Conservation (phyloP, 1,140 invertebrate genomes). For the Conus ventricosus region DNA sequence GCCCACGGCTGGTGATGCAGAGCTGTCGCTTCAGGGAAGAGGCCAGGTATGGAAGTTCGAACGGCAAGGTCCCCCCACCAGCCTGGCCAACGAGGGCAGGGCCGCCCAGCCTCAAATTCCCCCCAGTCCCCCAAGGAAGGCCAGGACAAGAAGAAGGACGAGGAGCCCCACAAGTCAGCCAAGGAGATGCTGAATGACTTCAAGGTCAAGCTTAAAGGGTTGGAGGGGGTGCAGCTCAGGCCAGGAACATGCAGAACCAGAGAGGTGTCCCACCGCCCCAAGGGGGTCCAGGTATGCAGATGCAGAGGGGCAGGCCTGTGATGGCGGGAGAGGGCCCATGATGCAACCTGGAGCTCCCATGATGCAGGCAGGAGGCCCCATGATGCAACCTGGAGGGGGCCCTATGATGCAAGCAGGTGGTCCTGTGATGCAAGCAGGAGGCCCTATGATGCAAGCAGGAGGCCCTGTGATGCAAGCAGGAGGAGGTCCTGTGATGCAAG, state of each 20-base stretch:
- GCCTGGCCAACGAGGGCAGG: background rate
- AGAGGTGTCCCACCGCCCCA: too few relatives aligned
- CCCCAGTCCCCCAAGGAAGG: background rate
- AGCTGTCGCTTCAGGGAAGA: constrained; percentile 43
- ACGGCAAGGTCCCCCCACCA: constrained; percentile 8
- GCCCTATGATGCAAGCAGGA: background rate
- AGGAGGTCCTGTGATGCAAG: background rate
- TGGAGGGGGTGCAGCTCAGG: background rate
- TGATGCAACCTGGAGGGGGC: background rate
- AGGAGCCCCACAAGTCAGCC: background rate
- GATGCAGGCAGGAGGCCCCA: background rate
- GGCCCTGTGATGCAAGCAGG: background rate
- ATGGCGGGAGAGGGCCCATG: background rate
- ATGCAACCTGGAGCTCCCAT: background rate
- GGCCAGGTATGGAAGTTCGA: constrained; percentile 61
- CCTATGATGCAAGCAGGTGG: background rate
- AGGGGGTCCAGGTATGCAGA: background rate
- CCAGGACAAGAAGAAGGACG: background rate
- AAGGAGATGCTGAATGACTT: background rate
- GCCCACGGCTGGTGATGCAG: constrained; percentile 51
- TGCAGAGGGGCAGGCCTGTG: background rate
- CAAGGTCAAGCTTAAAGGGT: background rate
- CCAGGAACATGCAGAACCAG: background rate
- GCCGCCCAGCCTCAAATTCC: background rate
- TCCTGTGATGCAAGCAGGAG: background rate